These are phyloP conservation scores for Melanotaenia parkinsoni DNA, from an alignment of 2,797 vertebrate genomes.

Conservation along the genomic window DNA sequence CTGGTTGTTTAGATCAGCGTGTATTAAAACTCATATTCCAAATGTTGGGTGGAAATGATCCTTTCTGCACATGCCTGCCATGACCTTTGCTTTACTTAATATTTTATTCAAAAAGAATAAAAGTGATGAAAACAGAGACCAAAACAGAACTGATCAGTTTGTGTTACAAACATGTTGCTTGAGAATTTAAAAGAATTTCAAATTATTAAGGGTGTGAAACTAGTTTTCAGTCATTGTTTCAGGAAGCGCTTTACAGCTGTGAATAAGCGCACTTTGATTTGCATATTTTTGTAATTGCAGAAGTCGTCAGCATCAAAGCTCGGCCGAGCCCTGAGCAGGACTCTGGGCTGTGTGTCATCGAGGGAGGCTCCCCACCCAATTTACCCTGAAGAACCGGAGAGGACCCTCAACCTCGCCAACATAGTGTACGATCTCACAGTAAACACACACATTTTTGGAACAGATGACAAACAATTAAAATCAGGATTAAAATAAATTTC, in stretches of 20 bases:
- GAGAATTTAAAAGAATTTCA: no score
- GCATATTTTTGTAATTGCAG: conserved; percentile 69
- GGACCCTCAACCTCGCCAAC: conserved; percentile 92
- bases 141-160: no score
- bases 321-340: conserved; percentile 92
- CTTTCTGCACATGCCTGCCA: no score
- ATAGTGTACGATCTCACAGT: conserved; percentile 86
- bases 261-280: not conserved
- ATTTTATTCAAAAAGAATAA: no score
- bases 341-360: conserved; percentile 91
- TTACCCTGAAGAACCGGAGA: conserved; percentile 93
- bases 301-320: conserved; percentile 94
- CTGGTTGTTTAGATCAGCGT: no score
- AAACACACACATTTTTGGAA: not conserved
- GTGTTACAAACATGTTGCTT: no score
- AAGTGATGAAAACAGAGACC: no score
- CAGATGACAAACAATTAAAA: not conserved
- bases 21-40: no score
- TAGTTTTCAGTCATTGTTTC: not conserved
- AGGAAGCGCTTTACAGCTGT: not conserved
- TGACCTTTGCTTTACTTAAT: no score
- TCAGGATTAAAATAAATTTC: not conserved
- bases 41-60: no score
- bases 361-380: conserved; percentile 89
- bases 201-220: no score